These are phyloP conservation scores for Melanotaenia pygmaea DNA, from an alignment of 2,797 vertebrate species.

Conservation along the genomic window DNA sequence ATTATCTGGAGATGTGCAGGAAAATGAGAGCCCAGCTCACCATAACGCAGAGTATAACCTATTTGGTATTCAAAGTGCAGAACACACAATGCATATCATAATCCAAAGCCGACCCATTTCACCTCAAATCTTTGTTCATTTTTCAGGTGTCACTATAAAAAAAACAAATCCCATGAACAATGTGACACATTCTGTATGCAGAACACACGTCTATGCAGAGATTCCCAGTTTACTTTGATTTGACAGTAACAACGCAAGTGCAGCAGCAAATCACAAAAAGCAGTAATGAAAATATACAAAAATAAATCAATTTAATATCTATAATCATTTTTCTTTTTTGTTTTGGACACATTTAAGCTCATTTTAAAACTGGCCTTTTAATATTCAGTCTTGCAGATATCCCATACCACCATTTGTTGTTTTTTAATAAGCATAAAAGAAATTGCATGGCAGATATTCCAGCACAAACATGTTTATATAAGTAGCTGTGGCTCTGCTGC, in stretches of 20 bases:
- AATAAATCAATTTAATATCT: background rate
- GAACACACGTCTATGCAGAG: background rate
- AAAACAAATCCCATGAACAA: constrained; percentile 9
- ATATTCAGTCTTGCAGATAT: background rate
- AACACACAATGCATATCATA: constrained; percentile 44
- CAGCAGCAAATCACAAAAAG: constrained; percentile 1
- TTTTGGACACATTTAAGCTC: background rate
- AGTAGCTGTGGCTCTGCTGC: background rate
- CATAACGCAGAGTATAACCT: constrained; percentile 43
- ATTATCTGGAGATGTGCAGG: constrained; percentile 57
- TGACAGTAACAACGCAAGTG: background rate
- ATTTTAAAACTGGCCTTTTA: background rate
- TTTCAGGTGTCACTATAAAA: constrained; percentile 12
- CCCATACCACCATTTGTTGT: background rate
- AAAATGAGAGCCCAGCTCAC: constrained; percentile 48
- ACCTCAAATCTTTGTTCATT: constrained; percentile 37
- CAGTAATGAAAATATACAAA: background rate
- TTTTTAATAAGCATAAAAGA: background rate
- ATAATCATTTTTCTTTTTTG: background rate
- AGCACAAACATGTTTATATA: constrained; percentile 1
- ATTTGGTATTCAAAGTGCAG: constrained; percentile 58
- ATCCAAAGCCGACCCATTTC: constrained; percentile 50
- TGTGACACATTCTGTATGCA: constrained; percentile 7
- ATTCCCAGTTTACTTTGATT: background rate
- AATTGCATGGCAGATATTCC: background rate